phyloP scores from a whole-genome alignment of 2,797 vertebrate species.

The Syndactyla subalaris region DNA sequence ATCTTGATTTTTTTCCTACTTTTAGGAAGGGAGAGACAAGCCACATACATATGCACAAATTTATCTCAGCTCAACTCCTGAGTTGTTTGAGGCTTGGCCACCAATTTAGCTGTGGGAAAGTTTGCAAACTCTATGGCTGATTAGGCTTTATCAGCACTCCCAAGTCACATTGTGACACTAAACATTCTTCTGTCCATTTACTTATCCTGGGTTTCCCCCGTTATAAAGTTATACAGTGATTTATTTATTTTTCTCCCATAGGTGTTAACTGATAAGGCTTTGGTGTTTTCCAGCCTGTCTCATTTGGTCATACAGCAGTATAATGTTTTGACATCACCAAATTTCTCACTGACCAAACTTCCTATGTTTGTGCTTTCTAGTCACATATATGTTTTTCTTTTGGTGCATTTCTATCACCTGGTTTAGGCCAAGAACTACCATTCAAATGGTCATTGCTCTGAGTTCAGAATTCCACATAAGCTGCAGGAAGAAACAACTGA shows the following conservation, averaged over 20 bases:
- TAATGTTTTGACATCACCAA: background rate
- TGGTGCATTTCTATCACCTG: background rate
- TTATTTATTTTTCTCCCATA: background rate
- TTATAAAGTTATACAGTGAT: background rate
- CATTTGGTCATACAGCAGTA: background rate
- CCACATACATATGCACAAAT: background rate
- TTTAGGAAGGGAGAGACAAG: background rate
- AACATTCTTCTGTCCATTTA: background rate
- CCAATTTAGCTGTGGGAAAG: slow-evolving; percentile 21
- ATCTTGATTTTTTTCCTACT: background rate
- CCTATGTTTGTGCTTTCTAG: background rate
- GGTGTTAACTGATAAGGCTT: background rate
- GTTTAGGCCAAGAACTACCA: slow-evolving; percentile 37
- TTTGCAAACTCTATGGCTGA: background rate
- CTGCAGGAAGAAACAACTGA: slow-evolving; percentile 59
- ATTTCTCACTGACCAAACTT: slow-evolving; percentile 3
- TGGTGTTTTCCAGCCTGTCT: background rate
- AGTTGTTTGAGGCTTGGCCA: background rate
- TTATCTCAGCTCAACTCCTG: background rate
- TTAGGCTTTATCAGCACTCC: slow-evolving; percentile 18
- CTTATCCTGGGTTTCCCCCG: background rate
- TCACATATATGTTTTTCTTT: background rate
- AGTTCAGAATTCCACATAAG: slow-evolving; percentile 58
- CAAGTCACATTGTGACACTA: background rate
- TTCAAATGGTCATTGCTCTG: slow-evolving; percentile 5